phyloP scores from a whole-genome alignment of 2,888 invertebrate genomes.

The Drosophila incognita region DNA sequence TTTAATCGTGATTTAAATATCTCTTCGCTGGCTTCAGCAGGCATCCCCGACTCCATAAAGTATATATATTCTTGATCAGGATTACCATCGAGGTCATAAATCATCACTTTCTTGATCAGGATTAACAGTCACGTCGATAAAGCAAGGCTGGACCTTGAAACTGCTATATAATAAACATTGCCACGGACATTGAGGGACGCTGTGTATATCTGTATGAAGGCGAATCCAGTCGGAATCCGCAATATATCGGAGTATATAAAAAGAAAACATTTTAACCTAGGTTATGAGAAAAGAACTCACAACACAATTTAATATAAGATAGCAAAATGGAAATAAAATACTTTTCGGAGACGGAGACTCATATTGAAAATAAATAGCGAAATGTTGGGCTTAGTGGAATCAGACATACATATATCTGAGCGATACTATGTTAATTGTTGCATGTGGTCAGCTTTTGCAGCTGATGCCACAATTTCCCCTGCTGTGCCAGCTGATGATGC shows the following conservation, averaged over 20 bases:
- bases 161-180: too few relatives aligned
- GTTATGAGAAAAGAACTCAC: not conserved
- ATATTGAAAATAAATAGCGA: not conserved
- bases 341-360: not conserved
- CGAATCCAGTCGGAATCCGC: not conserved
- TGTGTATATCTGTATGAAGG: not conserved
- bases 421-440: not conserved
- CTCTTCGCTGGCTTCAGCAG: not conserved
- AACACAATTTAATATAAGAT: not conserved
- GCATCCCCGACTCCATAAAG: not conserved
- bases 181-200: too few relatives aligned
- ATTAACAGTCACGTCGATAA: not conserved
- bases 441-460: constrained; percentile 25
- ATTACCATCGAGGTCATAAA: not conserved
- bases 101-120: too few relatives aligned
- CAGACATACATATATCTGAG: not conserved
- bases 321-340: not conserved
- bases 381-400: not conserved
- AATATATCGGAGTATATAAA: not conserved
- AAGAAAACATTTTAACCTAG: not conserved
- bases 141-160: too few relatives aligned
- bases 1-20: not conserved
- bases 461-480: constrained; percentile 2
- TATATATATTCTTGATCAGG: not conserved
- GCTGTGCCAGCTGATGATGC: constrained; percentile 4